These are phyloP conservation scores for Drosophila mayaguana DNA, from an alignment of 2,888 invertebrate species.

Conservation along the genomic window DNA sequence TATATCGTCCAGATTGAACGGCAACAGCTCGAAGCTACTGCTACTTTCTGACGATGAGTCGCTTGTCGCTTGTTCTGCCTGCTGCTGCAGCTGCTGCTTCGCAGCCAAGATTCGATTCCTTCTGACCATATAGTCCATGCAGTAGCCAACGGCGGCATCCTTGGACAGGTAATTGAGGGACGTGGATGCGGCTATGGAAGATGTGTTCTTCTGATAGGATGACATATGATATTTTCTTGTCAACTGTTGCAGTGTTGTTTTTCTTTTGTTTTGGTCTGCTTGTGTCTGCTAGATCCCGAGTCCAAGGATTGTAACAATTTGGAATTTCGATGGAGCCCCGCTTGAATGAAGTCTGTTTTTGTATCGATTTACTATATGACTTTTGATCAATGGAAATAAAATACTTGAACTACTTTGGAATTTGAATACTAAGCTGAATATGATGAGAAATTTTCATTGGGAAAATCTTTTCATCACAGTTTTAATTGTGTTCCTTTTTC, in stretches of 20 bases:
- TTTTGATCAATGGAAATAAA: conserved; percentile 5
- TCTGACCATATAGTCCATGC: conserved; percentile 32
- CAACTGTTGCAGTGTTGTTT: neutral
- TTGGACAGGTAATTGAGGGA: conserved; percentile 6
- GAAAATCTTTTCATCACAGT: neutral
- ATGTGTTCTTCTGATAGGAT: conserved; percentile 4
- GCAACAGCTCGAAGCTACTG: conserved; percentile 13
- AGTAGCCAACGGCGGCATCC: conserved; percentile 21
- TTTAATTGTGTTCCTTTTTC: neutral
- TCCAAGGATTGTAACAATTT: conserved; percentile 35
- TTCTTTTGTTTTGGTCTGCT: neutral
- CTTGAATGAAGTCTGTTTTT: conserved; percentile 4
- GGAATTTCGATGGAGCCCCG: conserved; percentile 41
- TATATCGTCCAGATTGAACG: conserved; percentile 39
- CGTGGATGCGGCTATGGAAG: neutral
- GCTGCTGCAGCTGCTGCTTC: neutral
- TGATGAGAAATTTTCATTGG: neutral
- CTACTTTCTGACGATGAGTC: neutral
- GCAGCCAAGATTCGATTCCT: conserved; percentile 1
- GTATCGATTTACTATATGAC: conserved; percentile 10
- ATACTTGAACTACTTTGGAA: neutral
- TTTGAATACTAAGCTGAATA: conserved; percentile 9
- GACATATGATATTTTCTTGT: conserved; percentile 22
- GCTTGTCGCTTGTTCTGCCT: neutral
- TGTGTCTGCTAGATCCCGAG: neutral